phyloP scores from a whole-genome alignment of 2,113 vertebrate species.

The Gyps fulvus region DNA sequence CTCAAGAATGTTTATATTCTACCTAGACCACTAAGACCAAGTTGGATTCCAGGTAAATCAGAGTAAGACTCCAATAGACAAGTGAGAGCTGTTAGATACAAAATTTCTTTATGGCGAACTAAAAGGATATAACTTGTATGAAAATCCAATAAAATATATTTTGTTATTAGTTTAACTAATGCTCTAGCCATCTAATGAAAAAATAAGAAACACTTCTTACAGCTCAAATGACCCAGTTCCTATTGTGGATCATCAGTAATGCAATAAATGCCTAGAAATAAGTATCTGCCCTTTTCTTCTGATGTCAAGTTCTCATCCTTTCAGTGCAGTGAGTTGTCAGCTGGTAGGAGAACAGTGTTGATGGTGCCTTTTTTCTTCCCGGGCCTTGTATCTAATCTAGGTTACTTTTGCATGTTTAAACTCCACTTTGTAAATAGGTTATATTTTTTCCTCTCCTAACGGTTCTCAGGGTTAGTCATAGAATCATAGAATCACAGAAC shows the following conservation, averaged over 20 bases:
- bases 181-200: neutral
- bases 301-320: neutral
- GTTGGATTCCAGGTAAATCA: neutral
- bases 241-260: neutral
- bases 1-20: neutral
- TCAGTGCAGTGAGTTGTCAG: neutral
- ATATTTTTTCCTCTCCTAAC: neutral
- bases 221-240: neutral
- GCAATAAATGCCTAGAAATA: neutral
- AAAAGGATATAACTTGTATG: neutral
- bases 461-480: neutral
- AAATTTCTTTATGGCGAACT: neutral
- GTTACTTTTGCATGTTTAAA: neutral
- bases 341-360: neutral
- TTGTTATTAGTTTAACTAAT: neutral
- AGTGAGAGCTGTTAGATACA: neutral
- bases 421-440: neutral
- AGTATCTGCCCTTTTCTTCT: neutral
- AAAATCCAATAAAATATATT: neutral
- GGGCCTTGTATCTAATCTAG: neutral
- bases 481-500: too few relatives aligned
- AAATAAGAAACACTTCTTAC: neutral
- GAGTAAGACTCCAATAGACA: neutral
- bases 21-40: neutral
- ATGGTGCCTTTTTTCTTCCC: neutral